A percentile compares a stretch with the other conserved stretches of the same genome.
phyloP scores from a whole-genome alignment of 2,888 invertebrate genomes.

The Mechanitis mazaeus region DNA sequence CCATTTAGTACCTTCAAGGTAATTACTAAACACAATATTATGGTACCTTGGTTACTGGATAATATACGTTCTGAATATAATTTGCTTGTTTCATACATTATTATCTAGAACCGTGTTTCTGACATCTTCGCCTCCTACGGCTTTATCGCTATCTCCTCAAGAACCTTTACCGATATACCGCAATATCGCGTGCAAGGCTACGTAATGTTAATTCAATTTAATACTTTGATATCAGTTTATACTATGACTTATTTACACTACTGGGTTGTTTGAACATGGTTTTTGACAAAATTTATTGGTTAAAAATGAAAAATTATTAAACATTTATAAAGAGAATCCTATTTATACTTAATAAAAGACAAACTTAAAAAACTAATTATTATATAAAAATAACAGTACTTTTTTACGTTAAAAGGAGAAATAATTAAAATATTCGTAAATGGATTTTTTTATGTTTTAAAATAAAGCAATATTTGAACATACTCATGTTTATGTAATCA shows the following conservation, averaged over 20 bases:
- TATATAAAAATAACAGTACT: too few relatives aligned
- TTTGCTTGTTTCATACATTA: conserved; percentile 11
- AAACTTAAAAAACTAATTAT: too few relatives aligned
- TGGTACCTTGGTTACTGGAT: neutral
- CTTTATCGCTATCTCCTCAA: conserved; percentile 21
- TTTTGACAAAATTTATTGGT: too few relatives aligned
- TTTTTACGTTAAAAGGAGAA: too few relatives aligned
- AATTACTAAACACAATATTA: conserved; percentile 9
- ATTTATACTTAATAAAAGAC: too few relatives aligned
- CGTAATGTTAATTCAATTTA: conserved; percentile 22
- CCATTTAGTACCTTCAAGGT: conserved; percentile 19
- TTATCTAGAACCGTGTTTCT: conserved; percentile 6
- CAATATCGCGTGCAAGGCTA: conserved; percentile 21
- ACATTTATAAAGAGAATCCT: too few relatives aligned
- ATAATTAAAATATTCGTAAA: too few relatives aligned
- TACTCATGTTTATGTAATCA: too few relatives aligned
- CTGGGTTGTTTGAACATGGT: too few relatives aligned
- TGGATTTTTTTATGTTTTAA: too few relatives aligned
- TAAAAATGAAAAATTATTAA: too few relatives aligned
- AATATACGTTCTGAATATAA: conserved; percentile 5
- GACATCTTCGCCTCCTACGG: conserved; percentile 24
- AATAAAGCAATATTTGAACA: conserved; percentile 3
- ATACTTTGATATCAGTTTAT: conserved; percentile 17
- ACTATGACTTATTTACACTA: too few relatives aligned
- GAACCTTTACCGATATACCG: conserved; percentile 20